Base-by-base conservation (phyloP, 2,888 invertebrate genomes). In the Escarpia spicata region DNA sequence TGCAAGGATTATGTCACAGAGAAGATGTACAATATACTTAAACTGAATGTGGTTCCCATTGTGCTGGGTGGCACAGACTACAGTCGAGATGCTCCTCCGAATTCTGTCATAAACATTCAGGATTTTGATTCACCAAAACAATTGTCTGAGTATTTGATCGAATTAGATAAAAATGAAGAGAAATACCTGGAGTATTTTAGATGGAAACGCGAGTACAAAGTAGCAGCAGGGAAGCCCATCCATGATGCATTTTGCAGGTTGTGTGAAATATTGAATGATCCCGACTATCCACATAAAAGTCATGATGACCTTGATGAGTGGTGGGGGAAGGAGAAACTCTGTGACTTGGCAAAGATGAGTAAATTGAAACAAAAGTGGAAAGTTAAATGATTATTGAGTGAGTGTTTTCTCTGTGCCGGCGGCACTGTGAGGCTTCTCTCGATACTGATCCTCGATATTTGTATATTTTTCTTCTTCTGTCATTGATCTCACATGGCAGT, bases 101-200 rank as follows among this genome's bases (percentile, higher is more conserved):
- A 93, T 95, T 98, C 98, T 6, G 99, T 98, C 97, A 98, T 99
- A 93, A 99, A 99, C 97, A 98, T 99, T 43, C 99, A 99, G 96
- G 99, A 99, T 96, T 99, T 99, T 96, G 97, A 98, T 60, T 98
- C 98, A 44, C 98, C 99, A 0, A 98, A 98, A 95, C 98, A 98
- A 95, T 97, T 99, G 94, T 99, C 99, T 58, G 97, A 97, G 58
- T 99, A 99, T 96, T 97, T 99, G 92, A 97, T 98, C 94, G 97
- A 98, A 92, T 97, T 99, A 93, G 99, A 99, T 96, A 97, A 97
- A 94, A 98, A 99, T 96, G 98, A 99, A 96, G 97, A 98, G 91
- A 97, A 98, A 2, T 99, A 99, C 96, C 99, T 99, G 96, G 98
- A 98, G 52, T 99, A 99, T 96, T 99, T 99, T 26, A 43, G 3